phyloP scores from a whole-genome alignment of 2,888 invertebrate genomes.

The Zonitis immaculata region DNA sequence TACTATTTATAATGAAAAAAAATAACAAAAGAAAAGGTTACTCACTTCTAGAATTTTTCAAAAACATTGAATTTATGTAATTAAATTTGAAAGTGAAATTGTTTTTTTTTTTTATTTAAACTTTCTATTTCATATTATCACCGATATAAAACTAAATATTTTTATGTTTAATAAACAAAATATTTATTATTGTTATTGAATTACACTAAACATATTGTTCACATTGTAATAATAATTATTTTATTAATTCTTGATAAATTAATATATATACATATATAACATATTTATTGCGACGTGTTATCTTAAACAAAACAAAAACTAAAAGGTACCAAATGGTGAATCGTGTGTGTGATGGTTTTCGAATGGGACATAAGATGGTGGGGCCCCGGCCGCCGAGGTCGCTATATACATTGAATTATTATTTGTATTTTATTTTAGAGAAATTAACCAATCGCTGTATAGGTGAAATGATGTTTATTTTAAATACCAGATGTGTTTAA shows the following conservation, averaged over 20 bases:
- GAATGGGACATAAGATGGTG: background rate
- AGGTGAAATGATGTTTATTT: too few relatives aligned
- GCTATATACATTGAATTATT: background rate
- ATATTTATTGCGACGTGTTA: too few relatives aligned
- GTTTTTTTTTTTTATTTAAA: background rate
- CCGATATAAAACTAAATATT: background rate
- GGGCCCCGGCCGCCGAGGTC: background rate
- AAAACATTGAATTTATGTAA: background rate
- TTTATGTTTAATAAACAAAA: too few relatives aligned
- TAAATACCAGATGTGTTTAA: too few relatives aligned
- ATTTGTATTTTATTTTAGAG: background rate
- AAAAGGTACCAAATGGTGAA: background rate
- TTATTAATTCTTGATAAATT: too few relatives aligned
- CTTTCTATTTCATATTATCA: background rate
- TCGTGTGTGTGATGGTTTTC: background rate
- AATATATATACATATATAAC: too few relatives aligned
- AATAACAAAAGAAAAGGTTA: background rate
- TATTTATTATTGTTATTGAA: too few relatives aligned
- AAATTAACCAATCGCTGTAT: background rate
- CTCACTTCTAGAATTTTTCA: background rate
- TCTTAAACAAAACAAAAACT: background rate
- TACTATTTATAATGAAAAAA: background rate
- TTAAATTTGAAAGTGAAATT: background rate
- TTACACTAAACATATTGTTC: too few relatives aligned
- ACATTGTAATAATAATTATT: too few relatives aligned